Base-by-base conservation (phyloP, 2,888 invertebrate species). In the Drosophila paramelanica region DNA sequence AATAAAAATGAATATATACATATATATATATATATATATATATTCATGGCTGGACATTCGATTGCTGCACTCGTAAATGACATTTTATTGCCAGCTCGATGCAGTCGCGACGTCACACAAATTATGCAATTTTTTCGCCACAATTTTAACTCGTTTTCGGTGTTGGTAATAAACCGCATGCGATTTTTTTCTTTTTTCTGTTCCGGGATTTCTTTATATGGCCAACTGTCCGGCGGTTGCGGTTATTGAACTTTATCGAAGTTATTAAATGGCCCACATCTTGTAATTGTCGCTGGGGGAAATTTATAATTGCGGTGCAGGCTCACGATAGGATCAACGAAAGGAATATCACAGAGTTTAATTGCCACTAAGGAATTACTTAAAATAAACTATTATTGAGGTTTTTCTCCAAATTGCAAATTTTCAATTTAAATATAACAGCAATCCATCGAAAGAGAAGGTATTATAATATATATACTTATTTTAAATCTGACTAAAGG, bases 41-140 rank as follows among this genome's bases (percentile, higher is more conserved):
- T 50, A 55, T 60, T 51, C 55, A 55, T 62, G 82, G 50, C 65
- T 52, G 73, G 31, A 47, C 57, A 51, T 11, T 64, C 45, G 17
- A 25, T 17, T 42, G 85, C 50, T 59, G 56, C 56, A 67, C 58
- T 88, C 88, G 73, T 66, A 84, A 87, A 89, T 84, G 89, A 77
- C 86, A 83, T 89, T 83, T 88, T 88, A 78, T 88, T 81, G 88
- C 67, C 67, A 49, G 47, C 71, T 72, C 56, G 38, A 58, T 47
- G 65, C 69, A 69, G 71, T 72, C 72, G 73, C 68, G 31, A 89
- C 77, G 87, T 89, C 89, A 80, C 84, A 80, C 78, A 89, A 85
- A 85, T 89, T 85, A 89, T 85, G 89, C 85, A 89, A 85, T 85
- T 85, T 85, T 89, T 85, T 89, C 89, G 68, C 87, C 83, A 68